Percentiles rank a stretch among this genome's conserved stretches.
Conservation (phyloP, 2,113 vertebrate genomes). For the Talpa occidentalis region DNA sequence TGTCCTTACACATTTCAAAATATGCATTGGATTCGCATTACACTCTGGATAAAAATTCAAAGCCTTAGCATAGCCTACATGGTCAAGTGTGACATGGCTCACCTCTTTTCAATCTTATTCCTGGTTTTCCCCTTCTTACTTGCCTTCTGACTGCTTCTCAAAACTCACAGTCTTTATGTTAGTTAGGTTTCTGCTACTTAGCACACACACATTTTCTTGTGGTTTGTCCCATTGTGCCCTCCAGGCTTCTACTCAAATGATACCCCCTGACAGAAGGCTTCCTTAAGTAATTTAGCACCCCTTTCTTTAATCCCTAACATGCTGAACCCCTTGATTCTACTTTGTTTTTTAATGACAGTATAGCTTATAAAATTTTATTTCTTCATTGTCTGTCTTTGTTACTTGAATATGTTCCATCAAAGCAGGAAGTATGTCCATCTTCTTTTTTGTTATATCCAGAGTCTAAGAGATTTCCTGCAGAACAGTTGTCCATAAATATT, state of each 20-base stretch:
- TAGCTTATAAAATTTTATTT: background rate
- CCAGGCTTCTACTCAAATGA: background rate
- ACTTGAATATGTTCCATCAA: background rate
- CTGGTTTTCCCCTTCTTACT: background rate
- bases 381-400: background rate
- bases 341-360: background rate
- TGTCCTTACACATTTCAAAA: background rate
- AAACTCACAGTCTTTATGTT: background rate
- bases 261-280: no score
- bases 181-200: no score
- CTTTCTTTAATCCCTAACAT: background rate
- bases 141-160: background rate
- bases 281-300: background rate
- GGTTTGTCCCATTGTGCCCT: background rate
- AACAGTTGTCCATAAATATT: background rate
- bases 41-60: background rate
- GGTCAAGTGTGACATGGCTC: background rate
- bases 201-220: background rate
- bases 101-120: background rate
- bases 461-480: background rate
- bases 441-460: background rate
- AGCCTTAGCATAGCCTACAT: background rate
- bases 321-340: background rate
- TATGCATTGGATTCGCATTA: background rate
- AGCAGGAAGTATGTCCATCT: background rate